Percentiles rank a stretch among this genome's conserved stretches.
Evolutionary conservation across 1,140 invertebrate species (phyloP).

Genomic region (Drosophila littoralis): DNA sequence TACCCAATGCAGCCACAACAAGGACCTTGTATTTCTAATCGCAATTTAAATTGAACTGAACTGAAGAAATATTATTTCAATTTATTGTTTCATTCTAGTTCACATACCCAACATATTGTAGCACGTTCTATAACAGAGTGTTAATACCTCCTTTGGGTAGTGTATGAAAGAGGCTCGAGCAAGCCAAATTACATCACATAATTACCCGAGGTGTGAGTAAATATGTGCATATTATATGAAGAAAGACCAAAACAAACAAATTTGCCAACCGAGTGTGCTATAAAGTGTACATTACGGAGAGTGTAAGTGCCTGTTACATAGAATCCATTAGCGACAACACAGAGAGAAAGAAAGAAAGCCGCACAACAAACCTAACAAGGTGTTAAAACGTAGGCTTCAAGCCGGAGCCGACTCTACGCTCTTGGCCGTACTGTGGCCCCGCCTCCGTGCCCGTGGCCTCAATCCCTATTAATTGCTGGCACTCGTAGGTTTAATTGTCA

Average conservation of each 20-base stretch:
- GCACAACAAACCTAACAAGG: conserved; percentile 23
- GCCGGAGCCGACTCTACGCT: neutral
- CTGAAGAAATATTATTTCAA: no score
- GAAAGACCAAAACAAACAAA: conserved; percentile 46
- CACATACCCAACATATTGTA: neutral
- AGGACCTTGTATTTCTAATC: no score
- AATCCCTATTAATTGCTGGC: conserved; percentile 61
- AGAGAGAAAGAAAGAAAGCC: conserved; percentile 6
- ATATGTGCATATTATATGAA: conserved; percentile 7
- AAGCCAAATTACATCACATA: conserved; percentile 45
- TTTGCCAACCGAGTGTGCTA: conserved; percentile 63
- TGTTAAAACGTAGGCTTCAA: conserved; percentile 5
- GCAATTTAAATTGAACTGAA: no score
- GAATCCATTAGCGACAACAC: conserved; percentile 67
- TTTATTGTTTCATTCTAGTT: no score
- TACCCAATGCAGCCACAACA: no score
- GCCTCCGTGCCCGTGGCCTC: conserved; percentile 60
- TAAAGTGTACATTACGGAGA: conserved; percentile 41
- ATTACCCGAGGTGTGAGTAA: conserved; percentile 41
- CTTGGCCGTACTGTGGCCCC: neutral
- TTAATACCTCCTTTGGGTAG: neutral
- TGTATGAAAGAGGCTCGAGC: conserved; percentile 9
- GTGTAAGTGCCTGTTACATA: conserved; percentile 57
- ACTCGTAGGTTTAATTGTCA: conserved; percentile 65
- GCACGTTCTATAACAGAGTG: neutral